These are phyloP conservation scores for Mechanitis mazaeus DNA, from an alignment of 2,888 invertebrate genomes.

Conservation along the genomic window DNA sequence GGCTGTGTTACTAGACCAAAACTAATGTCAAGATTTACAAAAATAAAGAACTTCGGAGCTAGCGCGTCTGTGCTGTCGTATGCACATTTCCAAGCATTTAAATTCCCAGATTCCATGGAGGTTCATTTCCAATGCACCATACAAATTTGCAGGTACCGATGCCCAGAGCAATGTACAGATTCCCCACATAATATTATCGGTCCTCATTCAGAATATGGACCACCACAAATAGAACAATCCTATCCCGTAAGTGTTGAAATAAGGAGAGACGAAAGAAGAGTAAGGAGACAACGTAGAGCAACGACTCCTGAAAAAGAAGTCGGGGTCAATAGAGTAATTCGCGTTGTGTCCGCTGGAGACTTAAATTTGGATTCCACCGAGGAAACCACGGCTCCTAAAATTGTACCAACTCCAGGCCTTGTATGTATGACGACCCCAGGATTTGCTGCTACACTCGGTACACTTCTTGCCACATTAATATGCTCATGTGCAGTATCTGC, in stretches of 20 bases:
- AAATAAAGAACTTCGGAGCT: conserved; percentile 96
- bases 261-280: conserved; percentile 84
- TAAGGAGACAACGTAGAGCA: conserved; percentile 79
- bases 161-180: conserved; percentile 93
- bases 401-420: conserved; percentile 82
- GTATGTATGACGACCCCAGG: conserved; percentile 97
- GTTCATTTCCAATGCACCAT: conserved; percentile 97
- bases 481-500: conserved; percentile 91
- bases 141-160: conserved; percentile 94
- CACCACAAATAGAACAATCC: conserved; percentile 75
- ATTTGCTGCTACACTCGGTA: conserved; percentile 89
- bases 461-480: conserved; percentile 87
- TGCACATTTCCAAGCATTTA: conserved; percentile 96
- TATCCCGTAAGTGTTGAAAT: conserved; percentile 79
- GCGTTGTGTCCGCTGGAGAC: conserved; percentile 94
- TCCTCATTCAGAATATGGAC: conserved; percentile 82
- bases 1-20: conserved; percentile 95
- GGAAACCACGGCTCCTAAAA: conserved; percentile 75
- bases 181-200: conserved; percentile 69
- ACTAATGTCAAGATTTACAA: conserved; percentile 94
- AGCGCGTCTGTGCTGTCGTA: conserved; percentile 94
- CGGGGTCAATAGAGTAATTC: conserved; percentile 91
- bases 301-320: conserved; percentile 85
- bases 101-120: conserved; percentile 97
- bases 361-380: conserved; percentile 87